phyloP scores from a whole-genome alignment of 92 coral and sea anemone genomes.

The Diadumene lineata region DNA sequence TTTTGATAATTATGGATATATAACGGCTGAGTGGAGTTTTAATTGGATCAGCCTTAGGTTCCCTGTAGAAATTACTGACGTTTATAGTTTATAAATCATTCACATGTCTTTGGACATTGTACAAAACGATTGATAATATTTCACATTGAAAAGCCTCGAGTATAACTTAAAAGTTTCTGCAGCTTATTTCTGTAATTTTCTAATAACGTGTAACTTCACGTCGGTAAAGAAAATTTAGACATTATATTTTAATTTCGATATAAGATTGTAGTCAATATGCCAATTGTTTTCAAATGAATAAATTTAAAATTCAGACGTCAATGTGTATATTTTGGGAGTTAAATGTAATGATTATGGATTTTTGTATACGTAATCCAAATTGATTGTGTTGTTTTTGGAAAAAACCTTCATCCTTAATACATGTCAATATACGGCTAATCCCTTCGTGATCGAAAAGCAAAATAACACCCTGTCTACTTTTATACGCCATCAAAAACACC shows the following conservation, averaged over 20 bases:
- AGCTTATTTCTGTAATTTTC: not conserved
- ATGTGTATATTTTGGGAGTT: not conserved
- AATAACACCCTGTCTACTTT: too few species aligned
- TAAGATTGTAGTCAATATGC: not conserved
- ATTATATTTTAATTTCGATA: too few species aligned
- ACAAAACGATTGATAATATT: not conserved
- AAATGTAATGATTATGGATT: not conserved
- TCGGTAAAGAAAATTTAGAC: not conserved
- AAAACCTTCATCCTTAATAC: not conserved
- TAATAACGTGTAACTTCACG: too few species aligned
- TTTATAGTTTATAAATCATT: not conserved
- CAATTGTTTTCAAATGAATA: not conserved
- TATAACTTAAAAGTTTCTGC: constrained; percentile 5
- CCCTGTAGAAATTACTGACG: not conserved
- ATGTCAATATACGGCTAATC: too few species aligned
- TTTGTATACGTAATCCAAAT: not conserved
- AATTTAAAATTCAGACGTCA: not conserved
- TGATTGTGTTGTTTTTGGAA: not conserved
- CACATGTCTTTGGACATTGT: not conserved
- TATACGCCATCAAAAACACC: too few species aligned
- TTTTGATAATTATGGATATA: not conserved
- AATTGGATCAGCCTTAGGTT: not conserved
- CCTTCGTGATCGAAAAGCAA: too few species aligned
- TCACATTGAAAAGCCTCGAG: constrained; percentile 17
- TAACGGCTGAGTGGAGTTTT: not conserved